Conservation (phyloP, 64 coral and sea anemone species). For the Actinia tenebrosa region DNA sequence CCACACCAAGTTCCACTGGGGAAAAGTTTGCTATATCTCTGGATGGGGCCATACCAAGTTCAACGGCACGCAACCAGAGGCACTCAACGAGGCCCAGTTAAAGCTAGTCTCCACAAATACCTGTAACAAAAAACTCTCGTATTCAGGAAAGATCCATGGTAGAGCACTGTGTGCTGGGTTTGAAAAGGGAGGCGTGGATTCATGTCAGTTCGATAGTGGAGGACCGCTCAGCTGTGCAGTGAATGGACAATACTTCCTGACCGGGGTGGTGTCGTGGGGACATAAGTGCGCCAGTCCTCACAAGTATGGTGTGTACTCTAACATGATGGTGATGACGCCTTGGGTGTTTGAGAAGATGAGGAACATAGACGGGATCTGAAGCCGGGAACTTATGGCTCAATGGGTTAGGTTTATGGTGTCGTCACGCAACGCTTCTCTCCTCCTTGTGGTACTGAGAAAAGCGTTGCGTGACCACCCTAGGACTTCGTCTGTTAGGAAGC, state of each 20-base stretch:
- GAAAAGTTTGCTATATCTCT: slow-evolving; percentile 40
- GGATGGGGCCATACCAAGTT: slow-evolving; percentile 53
- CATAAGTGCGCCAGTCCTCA: slow-evolving; percentile 48
- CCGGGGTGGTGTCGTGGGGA: slow-evolving; percentile 58
- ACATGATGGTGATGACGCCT: slow-evolving; percentile 49
- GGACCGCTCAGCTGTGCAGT: slow-evolving; percentile 40
- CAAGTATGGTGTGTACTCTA: slow-evolving; percentile 60
- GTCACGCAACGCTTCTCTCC: too few relatives aligned
- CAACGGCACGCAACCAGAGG: slow-evolving; percentile 32
- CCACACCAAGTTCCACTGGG: slow-evolving; percentile 16
- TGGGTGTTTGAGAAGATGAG: slow-evolving; percentile 47
- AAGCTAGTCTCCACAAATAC: slow-evolving; percentile 25
- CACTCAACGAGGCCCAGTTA: slow-evolving; percentile 36
- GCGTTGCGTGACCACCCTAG: too few relatives aligned
- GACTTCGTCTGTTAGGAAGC: too few relatives aligned
- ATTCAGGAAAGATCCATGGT: slow-evolving; percentile 47
- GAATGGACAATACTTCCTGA: slow-evolving; percentile 40
- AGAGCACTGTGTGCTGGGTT: slow-evolving; percentile 56
- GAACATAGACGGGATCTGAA: background rate
- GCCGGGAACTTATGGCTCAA: background rate
- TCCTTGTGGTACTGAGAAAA: too few relatives aligned
- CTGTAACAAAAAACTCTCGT: slow-evolving; percentile 39
- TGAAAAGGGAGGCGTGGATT: slow-evolving; percentile 35
- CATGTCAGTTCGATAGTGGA: slow-evolving; percentile 62
- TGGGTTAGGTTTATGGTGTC: too few relatives aligned